phyloP scores from a whole-genome alignment of 2,888 invertebrate genomes.

The Nemapogon koenigi region DNA sequence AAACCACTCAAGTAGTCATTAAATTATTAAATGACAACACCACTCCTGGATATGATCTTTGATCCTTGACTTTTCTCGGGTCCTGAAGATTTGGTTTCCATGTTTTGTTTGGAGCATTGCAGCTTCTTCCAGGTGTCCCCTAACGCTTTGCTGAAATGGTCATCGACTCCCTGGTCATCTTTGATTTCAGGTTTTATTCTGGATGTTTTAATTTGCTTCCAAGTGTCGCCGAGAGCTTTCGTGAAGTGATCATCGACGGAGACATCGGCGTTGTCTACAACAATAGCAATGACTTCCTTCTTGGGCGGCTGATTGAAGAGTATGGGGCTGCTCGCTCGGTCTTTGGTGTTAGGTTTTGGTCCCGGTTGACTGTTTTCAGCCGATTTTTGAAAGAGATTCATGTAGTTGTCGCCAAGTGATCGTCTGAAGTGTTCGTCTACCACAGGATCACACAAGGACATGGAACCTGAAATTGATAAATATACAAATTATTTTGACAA shows the following conservation, averaged over 20 bases:
- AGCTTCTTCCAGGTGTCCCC: constrained; percentile 84
- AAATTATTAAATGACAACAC: constrained; percentile 49
- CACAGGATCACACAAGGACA: constrained; percentile 85
- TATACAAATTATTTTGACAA: constrained; percentile 2
- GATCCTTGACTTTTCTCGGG: constrained; percentile 39
- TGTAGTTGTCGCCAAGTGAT: constrained; percentile 85
- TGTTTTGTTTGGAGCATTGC: constrained; percentile 61
- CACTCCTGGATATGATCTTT: constrained; percentile 56
- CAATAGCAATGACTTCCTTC: constrained; percentile 58
- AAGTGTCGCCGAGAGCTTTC: constrained; percentile 86
- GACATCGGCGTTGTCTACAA: constrained; percentile 64
- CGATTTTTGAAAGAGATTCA: constrained; percentile 68
- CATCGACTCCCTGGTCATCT: constrained; percentile 69
- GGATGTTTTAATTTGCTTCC: constrained; percentile 75
- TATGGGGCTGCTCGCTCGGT: constrained; percentile 56
- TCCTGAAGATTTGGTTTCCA: constrained; percentile 31
- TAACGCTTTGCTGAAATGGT: constrained; percentile 91
- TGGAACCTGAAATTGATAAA: constrained; percentile 58
- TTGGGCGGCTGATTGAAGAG: constrained; percentile 46
- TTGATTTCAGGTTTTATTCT: constrained; percentile 54
- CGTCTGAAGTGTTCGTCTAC: constrained; percentile 96
- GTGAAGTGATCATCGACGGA: constrained; percentile 93
- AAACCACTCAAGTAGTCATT: constrained; percentile 25
- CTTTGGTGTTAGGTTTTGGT: constrained; percentile 51
- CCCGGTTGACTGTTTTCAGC: constrained; percentile 38